A percentile compares a stretch with the other conserved stretches of the same genome.
These are phyloP conservation scores for Cephus runcator DNA, from an alignment of 2,888 invertebrate genomes.

Conservation along the genomic window DNA sequence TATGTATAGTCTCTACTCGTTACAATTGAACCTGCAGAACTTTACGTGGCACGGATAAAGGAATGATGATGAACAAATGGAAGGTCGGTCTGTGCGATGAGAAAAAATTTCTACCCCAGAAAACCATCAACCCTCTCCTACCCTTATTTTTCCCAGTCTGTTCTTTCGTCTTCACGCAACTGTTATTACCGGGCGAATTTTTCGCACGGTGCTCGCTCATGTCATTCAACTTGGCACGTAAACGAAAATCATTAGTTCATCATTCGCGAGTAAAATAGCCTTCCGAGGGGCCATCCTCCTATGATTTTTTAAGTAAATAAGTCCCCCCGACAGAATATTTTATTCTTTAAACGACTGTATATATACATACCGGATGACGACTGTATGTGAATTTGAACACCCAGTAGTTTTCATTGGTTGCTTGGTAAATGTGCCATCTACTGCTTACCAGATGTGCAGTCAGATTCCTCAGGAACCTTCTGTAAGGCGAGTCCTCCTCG, in stretches of 20 bases:
- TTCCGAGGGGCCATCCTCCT: background rate
- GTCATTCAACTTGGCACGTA: background rate
- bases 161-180: background rate
- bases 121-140: background rate
- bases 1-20: background rate
- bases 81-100: background rate
- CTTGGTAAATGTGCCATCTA: background rate
- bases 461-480: background rate
- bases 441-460: background rate
- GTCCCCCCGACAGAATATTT: background rate
- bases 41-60: background rate
- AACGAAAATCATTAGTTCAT: background rate
- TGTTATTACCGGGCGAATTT: background rate
- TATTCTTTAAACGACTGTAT: too few species aligned
- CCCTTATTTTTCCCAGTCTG: background rate
- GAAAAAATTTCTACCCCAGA: background rate
- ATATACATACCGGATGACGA: too few species aligned
- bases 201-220: background rate
- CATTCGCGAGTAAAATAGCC: background rate
- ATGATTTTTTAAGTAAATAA: background rate
- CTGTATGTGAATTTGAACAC: too few species aligned
- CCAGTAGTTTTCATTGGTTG: background rate
- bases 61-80: background rate
- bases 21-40: background rate
- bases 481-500: background rate